Percentiles rank a stretch among this genome's conserved stretches.
Conservation (phyloP, 2,888 invertebrate species). For the Yponomeuta sedellus region DNA sequence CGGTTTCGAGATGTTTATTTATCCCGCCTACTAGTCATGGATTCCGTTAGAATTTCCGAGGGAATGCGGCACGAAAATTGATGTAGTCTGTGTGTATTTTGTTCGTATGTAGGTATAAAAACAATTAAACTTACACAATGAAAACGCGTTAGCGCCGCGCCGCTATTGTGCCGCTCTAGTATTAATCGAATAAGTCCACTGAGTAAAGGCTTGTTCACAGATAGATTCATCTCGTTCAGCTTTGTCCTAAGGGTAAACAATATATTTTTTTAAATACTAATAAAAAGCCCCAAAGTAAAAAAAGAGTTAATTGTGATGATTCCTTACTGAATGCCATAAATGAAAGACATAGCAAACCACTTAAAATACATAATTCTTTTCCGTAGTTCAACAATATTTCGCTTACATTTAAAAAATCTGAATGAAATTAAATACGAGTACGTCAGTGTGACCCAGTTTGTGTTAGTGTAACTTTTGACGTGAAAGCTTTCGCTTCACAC, state of each 20-base stretch:
- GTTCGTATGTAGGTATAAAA: slow-evolving; percentile 30
- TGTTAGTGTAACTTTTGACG: background rate
- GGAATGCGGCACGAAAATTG: background rate
- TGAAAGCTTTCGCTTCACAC: background rate
- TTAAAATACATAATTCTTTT: too few relatives aligned
- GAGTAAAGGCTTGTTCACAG: background rate
- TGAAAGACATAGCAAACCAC: too few relatives aligned
- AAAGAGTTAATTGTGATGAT: too few relatives aligned
- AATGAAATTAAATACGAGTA: background rate
- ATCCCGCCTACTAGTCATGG: background rate
- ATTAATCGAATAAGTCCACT: slow-evolving; percentile 55
- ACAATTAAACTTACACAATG: slow-evolving; percentile 67
- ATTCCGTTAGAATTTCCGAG: background rate
- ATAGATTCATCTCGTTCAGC: background rate
- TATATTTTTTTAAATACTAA: too few relatives aligned
- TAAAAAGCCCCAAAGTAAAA: too few relatives aligned
- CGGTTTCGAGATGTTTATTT: background rate
- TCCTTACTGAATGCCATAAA: too few relatives aligned
- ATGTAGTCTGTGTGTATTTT: background rate
- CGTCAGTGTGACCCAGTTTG: background rate
- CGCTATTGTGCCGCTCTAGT: slow-evolving; percentile 48
- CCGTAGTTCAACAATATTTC: too few relatives aligned
- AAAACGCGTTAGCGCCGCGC: slow-evolving; percentile 45
- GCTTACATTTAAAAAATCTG: too few relatives aligned
- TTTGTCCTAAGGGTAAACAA: too few relatives aligned